A percentile compares a stretch with the other conserved stretches of the same genome.
These are phyloP conservation scores for Drosophila ironensis DNA, from an alignment of 1,140 invertebrate species.

Conservation along the genomic window DNA sequence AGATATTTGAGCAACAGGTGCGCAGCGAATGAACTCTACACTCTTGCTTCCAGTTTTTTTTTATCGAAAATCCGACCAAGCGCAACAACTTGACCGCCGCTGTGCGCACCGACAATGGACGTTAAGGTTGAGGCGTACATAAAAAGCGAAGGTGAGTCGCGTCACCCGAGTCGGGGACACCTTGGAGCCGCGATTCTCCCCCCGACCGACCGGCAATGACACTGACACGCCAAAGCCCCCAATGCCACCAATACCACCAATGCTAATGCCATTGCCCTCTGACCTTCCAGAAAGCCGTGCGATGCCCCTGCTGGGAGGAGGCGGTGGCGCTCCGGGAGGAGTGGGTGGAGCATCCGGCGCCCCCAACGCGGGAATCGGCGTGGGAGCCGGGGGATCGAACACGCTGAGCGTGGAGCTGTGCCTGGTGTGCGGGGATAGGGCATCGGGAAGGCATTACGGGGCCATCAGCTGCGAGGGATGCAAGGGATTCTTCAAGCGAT, in stretches of 20 bases:
- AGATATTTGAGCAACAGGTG: too few species aligned
- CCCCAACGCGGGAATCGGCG: slow-evolving; percentile 22
- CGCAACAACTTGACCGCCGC: background rate
- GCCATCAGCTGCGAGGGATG: slow-evolving; percentile 97
- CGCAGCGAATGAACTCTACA: too few species aligned
- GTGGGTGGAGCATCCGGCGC: slow-evolving; percentile 18
- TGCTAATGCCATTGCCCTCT: slow-evolving; percentile 21
- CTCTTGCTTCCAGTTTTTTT: background rate
- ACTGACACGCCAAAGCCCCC: too few species aligned
- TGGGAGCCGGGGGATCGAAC: slow-evolving; percentile 46
- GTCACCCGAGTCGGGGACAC: slow-evolving; percentile 30
- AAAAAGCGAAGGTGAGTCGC: slow-evolving; percentile 69
- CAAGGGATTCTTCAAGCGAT: slow-evolving; percentile 96
- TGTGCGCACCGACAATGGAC: slow-evolving; percentile 40
- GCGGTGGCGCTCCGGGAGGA: slow-evolving; percentile 13
- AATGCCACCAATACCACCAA: background rate
- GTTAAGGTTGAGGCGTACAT: slow-evolving; percentile 72
- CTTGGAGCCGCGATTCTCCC: slow-evolving; percentile 31
- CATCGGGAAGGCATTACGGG: slow-evolving; percentile 96
- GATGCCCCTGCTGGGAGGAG: slow-evolving; percentile 44
- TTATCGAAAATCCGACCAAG: too few species aligned
- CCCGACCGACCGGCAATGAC: too few species aligned
- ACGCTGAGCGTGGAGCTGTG: slow-evolving; percentile 89
- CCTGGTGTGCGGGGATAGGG: slow-evolving; percentile 96
- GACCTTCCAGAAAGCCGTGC: slow-evolving; percentile 55